phyloP scores from a whole-genome alignment of 2,888 invertebrate species.

The Biston betularia region DNA sequence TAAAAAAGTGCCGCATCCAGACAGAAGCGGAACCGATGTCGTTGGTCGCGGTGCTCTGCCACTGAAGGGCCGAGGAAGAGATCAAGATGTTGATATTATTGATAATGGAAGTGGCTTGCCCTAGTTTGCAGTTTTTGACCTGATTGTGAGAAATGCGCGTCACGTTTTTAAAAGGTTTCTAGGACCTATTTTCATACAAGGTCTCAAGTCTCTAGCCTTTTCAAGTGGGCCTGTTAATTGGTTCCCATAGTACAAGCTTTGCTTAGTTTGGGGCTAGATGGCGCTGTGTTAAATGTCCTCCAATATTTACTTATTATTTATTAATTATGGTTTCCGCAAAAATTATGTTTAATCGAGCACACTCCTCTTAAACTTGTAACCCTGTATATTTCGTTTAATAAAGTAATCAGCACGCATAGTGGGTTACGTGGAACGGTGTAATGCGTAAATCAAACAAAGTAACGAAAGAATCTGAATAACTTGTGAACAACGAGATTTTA shows the following conservation, averaged over 20 bases:
- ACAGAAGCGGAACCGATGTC: slow-evolving; percentile 44
- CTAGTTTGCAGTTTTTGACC: neutral
- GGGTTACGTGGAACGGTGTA: slow-evolving; percentile 2
- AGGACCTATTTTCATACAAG: neutral
- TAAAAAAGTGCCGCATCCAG: slow-evolving; percentile 62
- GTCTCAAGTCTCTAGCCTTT: too few species aligned
- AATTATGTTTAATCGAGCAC: too few species aligned
- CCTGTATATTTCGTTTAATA: neutral
- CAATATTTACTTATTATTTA: too few species aligned
- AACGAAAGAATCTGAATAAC: slow-evolving; percentile 41
- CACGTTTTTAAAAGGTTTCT: neutral
- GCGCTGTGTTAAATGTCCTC: too few species aligned
- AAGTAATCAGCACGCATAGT: slow-evolving; percentile 16
- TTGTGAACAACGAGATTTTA: slow-evolving; percentile 42
- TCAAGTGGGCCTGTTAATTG: too few species aligned
- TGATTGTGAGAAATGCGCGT: too few species aligned
- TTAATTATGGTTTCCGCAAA: too few species aligned
- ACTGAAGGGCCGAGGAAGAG: slow-evolving; percentile 5
- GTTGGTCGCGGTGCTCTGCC: slow-evolving; percentile 37
- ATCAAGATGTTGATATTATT: slow-evolving; percentile 2
- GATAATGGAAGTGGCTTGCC: slow-evolving; percentile 8
- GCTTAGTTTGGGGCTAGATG: too few species aligned
- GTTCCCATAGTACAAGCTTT: too few species aligned
- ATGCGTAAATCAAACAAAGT: slow-evolving; percentile 40
- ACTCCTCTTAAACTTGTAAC: too few species aligned